Base-by-base conservation (phyloP, 2,888 invertebrate genomes). In the Polietes domitor region DNA sequence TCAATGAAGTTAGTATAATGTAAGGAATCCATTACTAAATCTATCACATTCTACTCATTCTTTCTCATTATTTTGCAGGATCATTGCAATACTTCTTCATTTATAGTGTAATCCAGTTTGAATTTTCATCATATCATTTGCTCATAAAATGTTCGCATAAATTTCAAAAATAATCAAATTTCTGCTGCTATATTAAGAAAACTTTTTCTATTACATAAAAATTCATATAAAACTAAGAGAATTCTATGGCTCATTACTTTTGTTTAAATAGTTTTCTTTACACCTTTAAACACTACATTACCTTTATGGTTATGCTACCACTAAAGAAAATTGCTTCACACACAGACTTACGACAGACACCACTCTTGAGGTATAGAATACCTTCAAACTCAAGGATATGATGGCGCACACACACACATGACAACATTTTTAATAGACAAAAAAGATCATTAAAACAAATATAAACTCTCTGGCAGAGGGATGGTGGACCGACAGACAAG, bases 281-380 rank as follows among this genome's bases (percentile, higher is more conserved):
- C 47, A 50, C 50, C 41, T 70, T 77, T 74, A 63, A 73, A 83
- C 80, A 83, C 80, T 77, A 70, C 73, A 77, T 80, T 80, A 71
- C 28, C 70, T 77, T 80, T 80, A 61, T 70, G 73, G 68, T 26
- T 68, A 70, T 28, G 47, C 47, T 70, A 21, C 19, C 37, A 58
- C 26, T 12, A 3, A 68, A 47, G 47, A 47, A 55, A 19, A 37
- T 24, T 68, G 55, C 37, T 19, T 55, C 71, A 77, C 37, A 19
- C 17, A 53, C 37, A 21, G n/a, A 68, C 41, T 0, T 47, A 47
- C 1, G 5, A 26, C 63, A 53, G 10, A 50, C 32, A 5, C 19
- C 15, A 47, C 47, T 12, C 21, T 65, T 63, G 21, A n/a, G n/a
- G 37, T 50, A 32, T 50, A n/a, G 3, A 47, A 15, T 68, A 55